phyloP scores from a whole-genome alignment of 2,113 vertebrate species.

The Oostethus manadensis region DNA sequence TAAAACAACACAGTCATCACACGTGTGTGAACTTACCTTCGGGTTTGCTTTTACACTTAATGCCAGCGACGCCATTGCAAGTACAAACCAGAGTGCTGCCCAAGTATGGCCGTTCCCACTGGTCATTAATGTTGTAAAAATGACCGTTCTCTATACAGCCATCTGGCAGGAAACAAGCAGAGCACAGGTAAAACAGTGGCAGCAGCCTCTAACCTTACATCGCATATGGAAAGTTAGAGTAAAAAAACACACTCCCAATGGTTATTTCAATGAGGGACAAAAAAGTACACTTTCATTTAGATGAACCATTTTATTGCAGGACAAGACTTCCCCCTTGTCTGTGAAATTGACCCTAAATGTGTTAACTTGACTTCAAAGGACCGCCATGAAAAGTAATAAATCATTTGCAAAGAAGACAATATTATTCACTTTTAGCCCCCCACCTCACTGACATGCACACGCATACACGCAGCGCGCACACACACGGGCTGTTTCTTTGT shows the following conservation, averaged over 20 bases:
- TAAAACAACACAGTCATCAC: neutral
- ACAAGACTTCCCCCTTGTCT: conserved; percentile 24
- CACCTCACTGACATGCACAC: neutral
- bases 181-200: neutral
- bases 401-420: conserved; percentile 34
- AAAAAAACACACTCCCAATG: conserved; percentile 1
- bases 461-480: neutral
- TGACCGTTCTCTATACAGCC: conserved; percentile 83
- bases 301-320: conserved; percentile 15
- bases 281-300: neutral
- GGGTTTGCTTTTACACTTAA: conserved; percentile 93
- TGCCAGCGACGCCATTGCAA: conserved; percentile 86
- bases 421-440: conserved; percentile 17
- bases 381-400: conserved; percentile 35
- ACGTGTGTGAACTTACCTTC: conserved; percentile 75
- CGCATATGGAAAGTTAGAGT: neutral
- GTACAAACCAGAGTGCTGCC: conserved; percentile 87
- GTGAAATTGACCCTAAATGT: conserved; percentile 34
- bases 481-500: conserved; percentile 38
- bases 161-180: conserved; percentile 56
- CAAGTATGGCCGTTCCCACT: conserved; percentile 89
- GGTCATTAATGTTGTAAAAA: conserved; percentile 81
- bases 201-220: neutral
- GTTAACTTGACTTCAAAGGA: conserved; percentile 49
- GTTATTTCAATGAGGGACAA: too few relatives aligned